Conservation (phyloP, 2,797 vertebrate species). For the Anisognathus igniventris region DNA sequence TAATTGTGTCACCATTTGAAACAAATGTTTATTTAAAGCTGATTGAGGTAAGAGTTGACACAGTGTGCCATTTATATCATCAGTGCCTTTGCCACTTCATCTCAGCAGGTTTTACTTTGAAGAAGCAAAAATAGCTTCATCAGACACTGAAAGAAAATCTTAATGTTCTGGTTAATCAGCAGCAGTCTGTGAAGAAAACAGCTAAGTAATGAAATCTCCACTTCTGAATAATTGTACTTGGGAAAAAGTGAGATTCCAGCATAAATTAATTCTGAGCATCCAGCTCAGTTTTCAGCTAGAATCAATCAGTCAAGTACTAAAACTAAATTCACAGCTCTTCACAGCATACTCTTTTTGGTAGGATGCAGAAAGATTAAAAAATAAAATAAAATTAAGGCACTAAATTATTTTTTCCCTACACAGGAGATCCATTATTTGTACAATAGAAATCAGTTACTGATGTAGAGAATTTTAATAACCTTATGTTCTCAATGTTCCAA, state of each 20-base stretch:
- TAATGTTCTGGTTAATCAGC: conserved; percentile 42
- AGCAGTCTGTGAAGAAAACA: conserved; percentile 36
- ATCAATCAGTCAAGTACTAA: background rate
- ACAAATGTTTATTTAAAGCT: conserved; percentile 58
- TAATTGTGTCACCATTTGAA: conserved; percentile 49
- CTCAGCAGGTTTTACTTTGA: conserved; percentile 51
- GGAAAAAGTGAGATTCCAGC: conserved; percentile 24
- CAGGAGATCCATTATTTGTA: background rate
- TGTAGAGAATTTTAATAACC: background rate
- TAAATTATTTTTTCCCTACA: background rate
- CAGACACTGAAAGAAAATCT: conserved; percentile 39
- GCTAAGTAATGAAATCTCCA: conserved; percentile 49
- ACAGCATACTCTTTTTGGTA: background rate
- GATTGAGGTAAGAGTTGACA: conserved; percentile 53
- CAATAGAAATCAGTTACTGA: background rate
- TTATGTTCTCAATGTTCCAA: background rate
- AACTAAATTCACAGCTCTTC: background rate
- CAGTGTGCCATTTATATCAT: conserved; percentile 43
- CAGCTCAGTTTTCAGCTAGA: conserved; percentile 2
- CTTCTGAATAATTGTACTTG: conserved; percentile 35
- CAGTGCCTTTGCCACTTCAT: conserved; percentile 20
- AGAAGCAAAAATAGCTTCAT: conserved; percentile 56
- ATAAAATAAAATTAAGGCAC: background rate
- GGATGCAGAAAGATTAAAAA: background rate
- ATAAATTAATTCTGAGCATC: conserved; percentile 49